Evolutionary conservation across 2,888 invertebrate genomes (phyloP), one percentile per base, ranked within the genome.

Genomic region (Clusia tigrina): DNA sequence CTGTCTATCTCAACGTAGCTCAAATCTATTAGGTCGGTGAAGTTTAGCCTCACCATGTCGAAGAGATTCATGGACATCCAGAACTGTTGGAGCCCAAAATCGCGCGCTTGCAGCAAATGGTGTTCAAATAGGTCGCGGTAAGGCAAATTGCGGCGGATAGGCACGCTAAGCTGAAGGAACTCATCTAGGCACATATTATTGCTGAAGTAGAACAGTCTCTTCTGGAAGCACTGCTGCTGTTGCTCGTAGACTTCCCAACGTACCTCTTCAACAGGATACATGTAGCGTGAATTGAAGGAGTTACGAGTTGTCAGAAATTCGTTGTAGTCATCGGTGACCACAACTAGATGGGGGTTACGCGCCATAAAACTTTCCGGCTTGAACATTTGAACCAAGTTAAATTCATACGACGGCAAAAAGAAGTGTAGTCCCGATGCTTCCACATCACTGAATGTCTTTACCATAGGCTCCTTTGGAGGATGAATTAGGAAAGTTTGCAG

Each of bases 91-190:
- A 48, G 18, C 6, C 48, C 48, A 5, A 22, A 48, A 2, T 48
- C 48, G 48, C 22, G 48, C 15, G 64, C 63, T 1, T 15, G 20
- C 15, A 60, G 58, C 1, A 72, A 62, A 17, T 74, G 74, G 37
- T 63, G 55, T 2, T 74, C 68, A 46, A 74, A 66, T 38, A 69
- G 60, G 1, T 67, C 62, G 2, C 71, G 68, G 46, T 73, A 73
- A 5, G 74, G 74, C 55, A 74, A 37, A 15, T 42, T 23, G 0
- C 25, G 57, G 0, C 74, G 67, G 0, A 73, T 0, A 0, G 73
- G 73, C 1, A 74, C 0, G 23, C 58, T 48, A 2, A 68, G 20
- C 1, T 63, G 24, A 3, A 63, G 0, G 5, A 64, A 62, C 0
- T 25, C 54, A 1, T 58, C 52, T 1, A 73, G 5, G 32, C 72